These are phyloP conservation scores for Empis stercorea DNA, from an alignment of 2,888 invertebrate genomes.

Conservation along the genomic window DNA sequence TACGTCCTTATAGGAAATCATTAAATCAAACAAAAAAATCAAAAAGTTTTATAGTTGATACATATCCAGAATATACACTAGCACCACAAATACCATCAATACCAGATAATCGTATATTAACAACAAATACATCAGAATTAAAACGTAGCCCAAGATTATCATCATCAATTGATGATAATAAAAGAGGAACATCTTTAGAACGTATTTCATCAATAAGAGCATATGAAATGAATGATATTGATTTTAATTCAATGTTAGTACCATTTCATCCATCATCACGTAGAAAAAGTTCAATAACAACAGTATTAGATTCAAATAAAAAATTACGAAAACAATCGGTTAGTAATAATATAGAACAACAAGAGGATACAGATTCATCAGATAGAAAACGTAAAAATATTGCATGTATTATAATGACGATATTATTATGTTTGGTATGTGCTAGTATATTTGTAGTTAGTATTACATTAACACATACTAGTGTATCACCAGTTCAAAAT, in stretches of 20 bases:
- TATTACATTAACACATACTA: constrained; percentile 61
- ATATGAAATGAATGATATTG: constrained; percentile 32
- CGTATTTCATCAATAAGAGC: constrained; percentile 30
- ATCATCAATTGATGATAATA: constrained; percentile 30
- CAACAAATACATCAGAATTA: constrained; percentile 30
- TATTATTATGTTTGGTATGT: constrained; percentile 58
- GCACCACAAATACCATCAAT: constrained; percentile 17
- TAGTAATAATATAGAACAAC: constrained; percentile 36
- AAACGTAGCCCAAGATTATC: constrained; percentile 33
- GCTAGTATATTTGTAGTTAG: constrained; percentile 65
- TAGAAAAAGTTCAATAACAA: constrained; percentile 28
- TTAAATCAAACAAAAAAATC: constrained; percentile 35
- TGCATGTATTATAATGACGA: constrained; percentile 56
- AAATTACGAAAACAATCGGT: constrained; percentile 33
- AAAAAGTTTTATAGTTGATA: constrained; percentile 36
- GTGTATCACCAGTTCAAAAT: constrained; percentile 48
- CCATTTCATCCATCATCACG: constrained; percentile 33
- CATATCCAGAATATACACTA: constrained; percentile 30
- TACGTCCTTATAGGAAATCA: constrained; percentile 33
- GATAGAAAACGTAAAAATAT: constrained; percentile 55
- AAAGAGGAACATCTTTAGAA: constrained; percentile 33
- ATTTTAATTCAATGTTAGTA: constrained; percentile 30
- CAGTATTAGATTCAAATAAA: constrained; percentile 24
- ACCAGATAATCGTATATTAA: constrained; percentile 21
- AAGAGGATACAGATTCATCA: constrained; percentile 43